Conservation (phyloP, 2,888 invertebrate species). For the Chrysodeixis includens region DNA sequence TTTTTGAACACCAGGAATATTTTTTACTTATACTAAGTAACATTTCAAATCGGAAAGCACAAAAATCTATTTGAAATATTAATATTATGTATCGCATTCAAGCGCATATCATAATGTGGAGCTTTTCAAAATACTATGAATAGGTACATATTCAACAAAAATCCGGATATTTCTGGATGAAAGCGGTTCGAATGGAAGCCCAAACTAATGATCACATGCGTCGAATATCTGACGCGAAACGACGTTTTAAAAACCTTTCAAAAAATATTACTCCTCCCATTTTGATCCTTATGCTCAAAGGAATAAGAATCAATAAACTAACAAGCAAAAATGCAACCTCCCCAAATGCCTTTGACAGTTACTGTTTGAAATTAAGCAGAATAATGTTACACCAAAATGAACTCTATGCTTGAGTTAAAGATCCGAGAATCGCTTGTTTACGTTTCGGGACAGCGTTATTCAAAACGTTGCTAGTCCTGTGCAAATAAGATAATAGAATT, state of each 20-base stretch:
- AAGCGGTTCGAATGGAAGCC: slow-evolving; percentile 31
- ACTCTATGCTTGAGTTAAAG: slow-evolving; percentile 17
- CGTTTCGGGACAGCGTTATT: slow-evolving; percentile 61
- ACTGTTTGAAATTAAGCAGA: slow-evolving; percentile 62
- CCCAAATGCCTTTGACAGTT: slow-evolving; percentile 73
- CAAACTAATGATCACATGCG: slow-evolving; percentile 31
- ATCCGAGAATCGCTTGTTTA: slow-evolving; percentile 26
- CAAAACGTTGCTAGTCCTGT: slow-evolving; percentile 63
- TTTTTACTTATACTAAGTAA: not conserved
- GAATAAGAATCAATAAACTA: slow-evolving; percentile 41
- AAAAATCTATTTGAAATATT: not conserved
- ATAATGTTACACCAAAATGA: slow-evolving; percentile 23
- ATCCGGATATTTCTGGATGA: slow-evolving; percentile 26
- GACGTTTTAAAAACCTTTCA: slow-evolving; percentile 26
- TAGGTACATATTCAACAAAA: slow-evolving; percentile 13
- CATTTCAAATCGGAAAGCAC: not conserved
- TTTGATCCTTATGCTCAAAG: slow-evolving; percentile 24
- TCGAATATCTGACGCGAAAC: slow-evolving; percentile 16
- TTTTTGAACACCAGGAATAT: too few relatives aligned
- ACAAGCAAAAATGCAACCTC: slow-evolving; percentile 44
- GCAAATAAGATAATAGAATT: slow-evolving; percentile 77
- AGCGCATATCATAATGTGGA: not conserved
- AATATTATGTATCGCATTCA: not conserved
- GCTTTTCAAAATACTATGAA: slow-evolving; percentile 28
- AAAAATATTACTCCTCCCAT: slow-evolving; percentile 11